A percentile compares a stretch with the other conserved stretches of the same genome.
phyloP scores from a whole-genome alignment of 2,113 vertebrate species.

The Orthonyx spaldingii region DNA sequence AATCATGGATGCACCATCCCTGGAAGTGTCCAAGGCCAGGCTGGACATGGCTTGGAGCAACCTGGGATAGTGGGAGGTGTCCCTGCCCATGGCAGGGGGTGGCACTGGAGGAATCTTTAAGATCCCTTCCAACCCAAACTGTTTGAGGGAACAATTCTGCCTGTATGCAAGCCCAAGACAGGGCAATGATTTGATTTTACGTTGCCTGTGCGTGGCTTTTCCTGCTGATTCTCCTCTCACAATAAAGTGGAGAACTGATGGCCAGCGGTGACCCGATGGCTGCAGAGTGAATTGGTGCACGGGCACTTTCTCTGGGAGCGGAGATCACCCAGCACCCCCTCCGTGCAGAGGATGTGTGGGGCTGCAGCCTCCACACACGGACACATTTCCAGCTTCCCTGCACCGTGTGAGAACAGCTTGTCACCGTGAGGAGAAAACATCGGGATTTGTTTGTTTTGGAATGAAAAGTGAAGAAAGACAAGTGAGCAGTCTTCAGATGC shows the following conservation, averaged over 20 bases:
- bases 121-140: not conserved
- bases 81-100: not conserved
- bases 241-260: not conserved
- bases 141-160: not conserved
- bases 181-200: not conserved
- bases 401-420: not conserved
- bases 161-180: not conserved
- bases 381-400: not conserved
- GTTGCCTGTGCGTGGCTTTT: not conserved
- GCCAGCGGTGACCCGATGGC: not conserved
- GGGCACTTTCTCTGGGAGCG: not conserved
- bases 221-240: not conserved
- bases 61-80: not conserved
- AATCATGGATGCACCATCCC: not conserved
- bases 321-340: not conserved
- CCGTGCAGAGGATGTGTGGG: not conserved
- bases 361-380: not conserved
- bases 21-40: not conserved
- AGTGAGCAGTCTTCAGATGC: not conserved
- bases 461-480: not conserved
- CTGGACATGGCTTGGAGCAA: rapidly evolving
- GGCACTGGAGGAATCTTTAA: not conserved
- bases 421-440: not conserved
- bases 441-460: not conserved
- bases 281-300: not conserved